These are phyloP conservation scores for Brachionus paranguensis DNA, from an alignment of 1,140 invertebrate species.

Conservation along the genomic window DNA sequence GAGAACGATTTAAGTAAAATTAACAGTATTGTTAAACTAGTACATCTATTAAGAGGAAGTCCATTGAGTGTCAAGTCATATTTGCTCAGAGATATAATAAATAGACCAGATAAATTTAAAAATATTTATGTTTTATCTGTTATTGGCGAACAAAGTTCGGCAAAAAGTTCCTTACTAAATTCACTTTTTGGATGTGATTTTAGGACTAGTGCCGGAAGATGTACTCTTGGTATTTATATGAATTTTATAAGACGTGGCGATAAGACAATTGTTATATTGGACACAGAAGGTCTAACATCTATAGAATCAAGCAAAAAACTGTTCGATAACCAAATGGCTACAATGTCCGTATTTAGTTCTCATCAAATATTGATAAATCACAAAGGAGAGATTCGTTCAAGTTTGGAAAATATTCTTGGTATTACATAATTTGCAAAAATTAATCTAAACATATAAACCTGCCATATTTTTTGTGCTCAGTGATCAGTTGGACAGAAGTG, in stretches of 20 bases:
- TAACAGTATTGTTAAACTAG: background rate
- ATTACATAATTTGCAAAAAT: no score
- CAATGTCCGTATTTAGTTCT: background rate
- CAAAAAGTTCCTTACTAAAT: constrained; percentile 41
- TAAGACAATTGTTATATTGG: constrained; percentile 19
- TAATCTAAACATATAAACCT: no score
- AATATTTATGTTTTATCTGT: constrained; percentile 26
- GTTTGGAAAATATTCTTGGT: no score
- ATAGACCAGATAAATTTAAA: background rate
- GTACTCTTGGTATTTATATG: constrained; percentile 38
- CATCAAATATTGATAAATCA: background rate
- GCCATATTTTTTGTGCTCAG: no score
- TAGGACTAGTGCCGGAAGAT: constrained; percentile 37
- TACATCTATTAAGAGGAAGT: background rate
- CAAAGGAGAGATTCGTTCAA: background rate
- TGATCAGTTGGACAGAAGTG: no score
- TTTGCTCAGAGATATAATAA: background rate
- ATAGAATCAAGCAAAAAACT: background rate
- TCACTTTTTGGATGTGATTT: constrained; percentile 40
- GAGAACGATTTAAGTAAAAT: background rate
- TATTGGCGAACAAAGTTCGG: constrained; percentile 40
- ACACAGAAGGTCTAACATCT: background rate
- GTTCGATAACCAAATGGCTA: constrained; percentile 5
- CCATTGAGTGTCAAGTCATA: background rate
- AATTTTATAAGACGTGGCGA: background rate